These are phyloP conservation scores for Acestrorhynchus altus DNA, from an alignment of 2,797 vertebrate genomes.

Conservation along the genomic window DNA sequence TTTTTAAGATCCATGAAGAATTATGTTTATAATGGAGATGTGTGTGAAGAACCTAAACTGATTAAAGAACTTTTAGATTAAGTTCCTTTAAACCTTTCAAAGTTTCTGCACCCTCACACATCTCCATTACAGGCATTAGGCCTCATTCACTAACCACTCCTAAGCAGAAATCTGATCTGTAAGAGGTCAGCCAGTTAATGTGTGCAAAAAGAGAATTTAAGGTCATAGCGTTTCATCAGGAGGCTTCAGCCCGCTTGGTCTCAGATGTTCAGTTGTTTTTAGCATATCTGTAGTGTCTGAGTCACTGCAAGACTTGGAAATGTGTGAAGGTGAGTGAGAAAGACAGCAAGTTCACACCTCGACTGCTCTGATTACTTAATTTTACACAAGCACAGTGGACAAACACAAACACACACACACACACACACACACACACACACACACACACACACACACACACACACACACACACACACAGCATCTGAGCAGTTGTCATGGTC, in stretches of 20 bases:
- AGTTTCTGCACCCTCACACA: no score
- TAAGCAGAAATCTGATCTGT: no score
- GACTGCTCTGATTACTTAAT: background rate
- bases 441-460: conserved; percentile 10
- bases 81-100: no score
- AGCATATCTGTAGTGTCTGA: background rate
- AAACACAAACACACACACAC: conserved; percentile 9
- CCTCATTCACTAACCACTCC: no score
- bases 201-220: background rate
- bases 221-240: background rate
- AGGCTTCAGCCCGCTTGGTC: background rate
- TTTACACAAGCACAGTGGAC: background rate
- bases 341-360: conserved; percentile 11
- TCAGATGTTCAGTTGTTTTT: conserved; percentile 11
- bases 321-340: conserved; percentile 13
- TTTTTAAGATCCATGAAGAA: no score
- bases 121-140: no score
- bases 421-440: conserved; percentile 17
- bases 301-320: background rate
- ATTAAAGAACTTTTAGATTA: no score
- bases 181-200: background rate
- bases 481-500: conserved; percentile 28
- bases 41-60: no score
- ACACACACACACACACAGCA: conserved; percentile 21
- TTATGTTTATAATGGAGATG: no score